Conservation (phyloP, 2,113 vertebrate species). For the Petrocephalus microphthalmus region DNA sequence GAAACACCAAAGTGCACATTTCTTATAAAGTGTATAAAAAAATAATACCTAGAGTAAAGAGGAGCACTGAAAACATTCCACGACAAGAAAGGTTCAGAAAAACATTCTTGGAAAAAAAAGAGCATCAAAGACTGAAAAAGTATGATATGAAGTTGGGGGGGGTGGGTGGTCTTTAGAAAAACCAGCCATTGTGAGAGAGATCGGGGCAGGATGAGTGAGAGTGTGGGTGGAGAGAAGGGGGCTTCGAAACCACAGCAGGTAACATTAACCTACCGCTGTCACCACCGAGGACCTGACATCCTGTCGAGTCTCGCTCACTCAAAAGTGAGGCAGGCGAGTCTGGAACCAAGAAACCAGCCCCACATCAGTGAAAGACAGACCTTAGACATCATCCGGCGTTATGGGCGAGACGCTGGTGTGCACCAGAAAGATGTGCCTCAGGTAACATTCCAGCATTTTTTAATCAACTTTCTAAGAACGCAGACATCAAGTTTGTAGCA, state of each 20-base stretch:
- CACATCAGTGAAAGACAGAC: conserved; percentile 3
- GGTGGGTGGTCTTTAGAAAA: conserved; percentile 13
- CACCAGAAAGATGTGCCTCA: background rate
- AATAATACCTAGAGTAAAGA: background rate
- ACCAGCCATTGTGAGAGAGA: conserved; percentile 39
- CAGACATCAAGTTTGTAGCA: background rate
- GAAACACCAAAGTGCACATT: background rate
- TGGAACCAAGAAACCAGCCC: conserved; percentile 12
- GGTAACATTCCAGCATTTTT: conserved; percentile 12
- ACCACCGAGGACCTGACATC: conserved; percentile 56
- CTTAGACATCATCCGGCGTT: conserved; percentile 4
- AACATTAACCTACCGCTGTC: conserved; percentile 36
- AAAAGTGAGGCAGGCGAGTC: conserved; percentile 24
- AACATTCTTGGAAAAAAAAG: conserved; percentile 18
- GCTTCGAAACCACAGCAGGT: conserved; percentile 61
- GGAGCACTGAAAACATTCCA: background rate
- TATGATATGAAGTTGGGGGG: conserved; percentile 3
- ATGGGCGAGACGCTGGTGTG: background rate
- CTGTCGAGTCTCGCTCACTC: conserved; percentile 49
- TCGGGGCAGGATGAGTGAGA: conserved; percentile 54
- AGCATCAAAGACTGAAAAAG: background rate
- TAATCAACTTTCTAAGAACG: background rate
- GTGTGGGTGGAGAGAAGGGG: conserved; percentile 59
- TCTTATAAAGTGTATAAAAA: background rate
- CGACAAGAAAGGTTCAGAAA: conserved; percentile 6